These are phyloP conservation scores for Ophion obscuratus DNA, from an alignment of 2,888 invertebrate species.

Conservation along the genomic window DNA sequence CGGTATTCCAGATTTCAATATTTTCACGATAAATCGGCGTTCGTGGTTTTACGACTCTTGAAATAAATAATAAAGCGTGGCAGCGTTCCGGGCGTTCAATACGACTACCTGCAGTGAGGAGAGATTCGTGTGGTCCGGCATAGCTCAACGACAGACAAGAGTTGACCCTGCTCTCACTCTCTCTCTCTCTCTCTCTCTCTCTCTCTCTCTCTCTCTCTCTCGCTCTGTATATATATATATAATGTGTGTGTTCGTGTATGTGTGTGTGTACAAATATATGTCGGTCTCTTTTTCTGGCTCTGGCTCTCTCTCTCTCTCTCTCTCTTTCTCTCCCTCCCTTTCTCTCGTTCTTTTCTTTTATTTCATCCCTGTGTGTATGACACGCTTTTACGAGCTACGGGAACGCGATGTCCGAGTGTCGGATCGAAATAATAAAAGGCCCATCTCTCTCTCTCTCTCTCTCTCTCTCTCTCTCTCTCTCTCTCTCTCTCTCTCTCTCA, in stretches of 20 bases:
- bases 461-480: constrained; percentile 2
- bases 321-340: background rate
- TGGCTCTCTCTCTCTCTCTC: background rate
- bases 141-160: constrained; percentile 38
- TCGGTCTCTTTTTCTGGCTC: constrained; percentile 11
- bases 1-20: constrained; percentile 81
- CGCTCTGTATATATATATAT: too few relatives aligned
- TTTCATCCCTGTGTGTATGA: constrained; percentile 54
- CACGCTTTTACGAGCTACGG: constrained; percentile 76
- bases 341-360: constrained; percentile 17
- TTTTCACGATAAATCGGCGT: constrained; percentile 81
- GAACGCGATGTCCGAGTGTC: constrained; percentile 71
- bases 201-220: constrained; percentile 18
- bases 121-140: constrained; percentile 49
- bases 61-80: constrained; percentile 79
- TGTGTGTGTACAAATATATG: too few relatives aligned
- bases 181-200: constrained; percentile 4
- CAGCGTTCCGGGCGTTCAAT: constrained; percentile 59
- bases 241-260: too few relatives aligned
- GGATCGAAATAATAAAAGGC: constrained; percentile 72
- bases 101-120: constrained; percentile 65
- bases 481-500: constrained; percentile 1
- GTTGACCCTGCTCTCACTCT: constrained; percentile 3
- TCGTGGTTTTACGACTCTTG: constrained; percentile 78
- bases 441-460: constrained; percentile 31